Percentiles rank a stretch among this genome's conserved stretches.
Evolutionary conservation across 1,140 invertebrate genomes (phyloP).

Genomic region (Magallana gigas): DNA sequence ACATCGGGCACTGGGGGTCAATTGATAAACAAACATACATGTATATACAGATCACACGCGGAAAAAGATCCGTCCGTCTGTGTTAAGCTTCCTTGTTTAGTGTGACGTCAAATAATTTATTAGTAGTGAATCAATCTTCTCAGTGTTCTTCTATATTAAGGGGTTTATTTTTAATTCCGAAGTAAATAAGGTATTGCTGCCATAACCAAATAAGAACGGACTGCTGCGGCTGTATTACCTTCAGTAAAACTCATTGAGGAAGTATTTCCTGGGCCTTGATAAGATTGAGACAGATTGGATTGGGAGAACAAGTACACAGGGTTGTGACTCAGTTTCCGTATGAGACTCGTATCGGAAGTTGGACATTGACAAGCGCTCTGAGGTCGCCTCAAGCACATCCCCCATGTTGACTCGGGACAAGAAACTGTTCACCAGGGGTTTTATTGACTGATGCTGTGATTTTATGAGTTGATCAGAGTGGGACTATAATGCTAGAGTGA

Average conservation of each 20-base stretch:
- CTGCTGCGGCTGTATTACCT: no score
- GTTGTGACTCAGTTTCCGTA: conserved; percentile 8
- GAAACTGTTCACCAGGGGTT: neutral
- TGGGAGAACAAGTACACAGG: neutral
- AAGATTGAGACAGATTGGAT: neutral
- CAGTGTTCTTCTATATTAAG: no score
- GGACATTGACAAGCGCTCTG: neutral
- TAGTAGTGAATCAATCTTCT: no score
- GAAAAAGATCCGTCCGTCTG: neutral
- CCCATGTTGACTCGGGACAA: neutral
- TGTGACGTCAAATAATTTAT: no score
- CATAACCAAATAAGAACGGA: no score
- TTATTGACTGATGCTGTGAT: neutral
- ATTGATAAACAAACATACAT: neutral
- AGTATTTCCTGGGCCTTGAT: neutral
- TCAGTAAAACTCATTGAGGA: neutral
- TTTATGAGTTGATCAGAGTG: neutral
- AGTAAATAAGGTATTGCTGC: no score
- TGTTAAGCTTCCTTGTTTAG: neutral
- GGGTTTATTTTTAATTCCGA: no score
- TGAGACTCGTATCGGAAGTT: conserved; percentile 21
- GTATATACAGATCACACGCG: neutral
- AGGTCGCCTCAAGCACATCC: neutral
- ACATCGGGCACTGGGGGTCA: no score
- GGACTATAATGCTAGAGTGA: neutral